These are phyloP conservation scores for Drosophila merina DNA, from an alignment of 2,888 invertebrate species.

Conservation along the genomic window DNA sequence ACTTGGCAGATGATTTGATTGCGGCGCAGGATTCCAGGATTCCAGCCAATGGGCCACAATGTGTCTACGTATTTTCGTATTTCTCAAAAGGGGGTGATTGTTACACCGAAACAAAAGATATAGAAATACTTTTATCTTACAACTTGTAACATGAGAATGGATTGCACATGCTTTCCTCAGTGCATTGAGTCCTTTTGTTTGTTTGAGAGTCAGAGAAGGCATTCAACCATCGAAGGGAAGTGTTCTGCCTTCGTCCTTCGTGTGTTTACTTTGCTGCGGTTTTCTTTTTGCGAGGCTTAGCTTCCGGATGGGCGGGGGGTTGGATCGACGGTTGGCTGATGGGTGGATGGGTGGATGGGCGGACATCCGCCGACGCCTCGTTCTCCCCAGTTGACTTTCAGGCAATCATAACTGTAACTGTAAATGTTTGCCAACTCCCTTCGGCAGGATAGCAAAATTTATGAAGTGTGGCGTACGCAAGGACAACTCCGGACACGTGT, in stretches of 20 bases:
- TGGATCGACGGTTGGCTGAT: slow-evolving; percentile 11
- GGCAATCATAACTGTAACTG: slow-evolving; percentile 82
- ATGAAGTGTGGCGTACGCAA: slow-evolving; percentile 81
- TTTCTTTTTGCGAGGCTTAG: slow-evolving; percentile 74
- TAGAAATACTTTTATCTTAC: neutral
- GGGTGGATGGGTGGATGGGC: slow-evolving; percentile 34
- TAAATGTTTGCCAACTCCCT: slow-evolving; percentile 33
- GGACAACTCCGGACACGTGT: slow-evolving; percentile 69
- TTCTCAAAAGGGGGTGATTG: slow-evolving; percentile 11
- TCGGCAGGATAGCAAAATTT: slow-evolving; percentile 68
- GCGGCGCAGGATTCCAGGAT: slow-evolving; percentile 75
- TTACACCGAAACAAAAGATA: slow-evolving; percentile 10
- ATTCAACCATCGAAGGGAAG: slow-evolving; percentile 55
- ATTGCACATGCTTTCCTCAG: neutral
- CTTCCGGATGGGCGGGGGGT: slow-evolving; percentile 49
- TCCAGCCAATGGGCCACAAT: slow-evolving; percentile 52
- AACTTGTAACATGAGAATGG: neutral
- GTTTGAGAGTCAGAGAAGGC: slow-evolving; percentile 66
- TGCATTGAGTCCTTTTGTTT: slow-evolving; percentile 35
- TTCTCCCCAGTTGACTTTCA: slow-evolving; percentile 63
- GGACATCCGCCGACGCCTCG: slow-evolving; percentile 66
- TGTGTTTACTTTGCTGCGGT: slow-evolving; percentile 77
- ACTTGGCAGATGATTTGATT: slow-evolving; percentile 82
- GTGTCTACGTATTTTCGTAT: slow-evolving; percentile 45
- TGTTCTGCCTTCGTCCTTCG: slow-evolving; percentile 48